A percentile compares a stretch with the other conserved stretches of the same genome.
Conservation (phyloP, 2,113 vertebrate species). For the Ophthalmolycus amberensis region DNA sequence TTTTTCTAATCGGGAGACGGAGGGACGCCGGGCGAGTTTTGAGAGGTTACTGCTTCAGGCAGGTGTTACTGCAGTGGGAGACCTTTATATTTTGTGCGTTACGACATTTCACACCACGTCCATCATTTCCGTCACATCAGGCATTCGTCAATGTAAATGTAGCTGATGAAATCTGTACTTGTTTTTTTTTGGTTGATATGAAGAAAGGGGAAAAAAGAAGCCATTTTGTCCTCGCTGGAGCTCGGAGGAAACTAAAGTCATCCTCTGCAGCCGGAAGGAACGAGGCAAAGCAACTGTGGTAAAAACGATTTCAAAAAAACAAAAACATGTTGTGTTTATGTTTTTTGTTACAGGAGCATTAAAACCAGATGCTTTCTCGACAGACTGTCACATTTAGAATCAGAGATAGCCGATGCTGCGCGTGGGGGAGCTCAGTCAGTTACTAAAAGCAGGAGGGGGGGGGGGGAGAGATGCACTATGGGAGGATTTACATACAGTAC, state of each 20-base stretch:
- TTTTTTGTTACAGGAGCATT: constrained; percentile 46
- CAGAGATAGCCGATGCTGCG: constrained; percentile 22
- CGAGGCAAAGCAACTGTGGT: constrained; percentile 77
- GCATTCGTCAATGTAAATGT: constrained; percentile 41
- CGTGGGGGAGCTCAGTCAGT: constrained; percentile 49
- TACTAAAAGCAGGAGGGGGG: constrained; percentile 58
- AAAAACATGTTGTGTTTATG: constrained; percentile 28
- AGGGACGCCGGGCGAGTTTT: constrained; percentile 51
- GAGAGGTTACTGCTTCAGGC: constrained; percentile 78
- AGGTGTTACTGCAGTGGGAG: constrained; percentile 78
- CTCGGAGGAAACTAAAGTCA: constrained; percentile 30
- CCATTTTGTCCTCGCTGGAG: constrained; percentile 27
- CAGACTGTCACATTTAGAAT: constrained; percentile 21
- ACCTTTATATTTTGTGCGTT: constrained; percentile 71
- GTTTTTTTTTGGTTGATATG: constrained; percentile 52
- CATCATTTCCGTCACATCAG: constrained; percentile 34
- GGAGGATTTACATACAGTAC: constrained; percentile 84
- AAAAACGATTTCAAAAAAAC: constrained; percentile 20
- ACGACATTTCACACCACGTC: constrained; percentile 62
- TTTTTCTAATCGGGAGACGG: constrained; percentile 27
- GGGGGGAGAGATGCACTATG: constrained; percentile 73
- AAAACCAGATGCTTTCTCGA: not conserved
- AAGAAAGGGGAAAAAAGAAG: constrained; percentile 54
- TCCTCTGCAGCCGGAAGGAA: constrained; percentile 31
- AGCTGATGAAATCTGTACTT: constrained; percentile 48